These are phyloP conservation scores for Pterois miles DNA, from an alignment of 2,797 vertebrate species.

Conservation along the genomic window DNA sequence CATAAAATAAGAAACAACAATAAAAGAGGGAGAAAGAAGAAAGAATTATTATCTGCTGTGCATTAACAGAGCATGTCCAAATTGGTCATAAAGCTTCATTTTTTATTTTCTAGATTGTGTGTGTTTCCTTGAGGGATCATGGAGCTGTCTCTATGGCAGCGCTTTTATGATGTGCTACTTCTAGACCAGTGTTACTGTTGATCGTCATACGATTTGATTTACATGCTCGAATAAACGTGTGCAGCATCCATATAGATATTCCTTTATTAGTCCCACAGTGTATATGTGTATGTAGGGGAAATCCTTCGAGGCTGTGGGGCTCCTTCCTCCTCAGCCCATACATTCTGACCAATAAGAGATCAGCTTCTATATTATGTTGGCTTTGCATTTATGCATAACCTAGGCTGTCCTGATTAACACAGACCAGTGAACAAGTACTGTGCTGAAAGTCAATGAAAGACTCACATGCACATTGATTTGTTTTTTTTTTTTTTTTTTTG, in stretches of 20 bases:
- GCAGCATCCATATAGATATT: background rate
- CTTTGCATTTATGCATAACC: constrained; percentile 1
- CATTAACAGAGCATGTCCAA: constrained; percentile 9
- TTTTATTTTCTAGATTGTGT: background rate
- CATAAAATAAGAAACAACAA: constrained; percentile 47
- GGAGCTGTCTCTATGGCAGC: background rate
- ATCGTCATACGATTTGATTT: background rate
- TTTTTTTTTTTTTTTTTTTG: background rate
- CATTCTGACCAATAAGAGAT: constrained; percentile 23
- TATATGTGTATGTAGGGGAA: too few species aligned
- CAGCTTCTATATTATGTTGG: background rate
- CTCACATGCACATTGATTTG: constrained; percentile 22
- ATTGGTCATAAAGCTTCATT: background rate
- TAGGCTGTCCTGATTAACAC: constrained; percentile 30
- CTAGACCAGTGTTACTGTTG: background rate
- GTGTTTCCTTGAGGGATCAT: constrained; percentile 2
- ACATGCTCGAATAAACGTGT: constrained; percentile 15
- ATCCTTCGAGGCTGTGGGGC: background rate
- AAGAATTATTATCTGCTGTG: background rate
- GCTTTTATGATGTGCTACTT: constrained; percentile 9
- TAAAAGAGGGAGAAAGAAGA: background rate
- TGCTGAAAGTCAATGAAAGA: constrained; percentile 33
- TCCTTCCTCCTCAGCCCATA: background rate
- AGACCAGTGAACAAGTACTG: constrained; percentile 43
- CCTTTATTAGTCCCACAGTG: too few species aligned